Base-by-base conservation (phyloP, 2,113 vertebrate genomes). In the Chaetodon trifascialis region DNA sequence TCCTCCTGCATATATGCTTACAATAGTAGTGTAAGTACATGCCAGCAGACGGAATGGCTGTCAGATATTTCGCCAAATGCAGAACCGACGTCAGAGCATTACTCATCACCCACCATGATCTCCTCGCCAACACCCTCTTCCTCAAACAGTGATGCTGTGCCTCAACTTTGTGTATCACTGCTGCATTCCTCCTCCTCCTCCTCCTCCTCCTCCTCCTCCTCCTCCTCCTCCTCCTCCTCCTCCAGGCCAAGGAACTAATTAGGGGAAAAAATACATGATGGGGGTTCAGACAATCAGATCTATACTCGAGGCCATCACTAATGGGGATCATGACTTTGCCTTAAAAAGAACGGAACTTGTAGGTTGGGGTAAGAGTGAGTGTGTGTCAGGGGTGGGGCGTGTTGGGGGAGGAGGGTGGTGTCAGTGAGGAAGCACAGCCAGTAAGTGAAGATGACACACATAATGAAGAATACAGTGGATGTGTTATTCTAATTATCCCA, bases 391-490 rank as follows among this genome's bases (percentile, higher is more conserved):
- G 66, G 42, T 21, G 49, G 40, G 19, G 46, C 11, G 14, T 47
- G 0, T 34, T 16, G 16, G 47, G 56, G 72, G 69, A 11, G 55
- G 52, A 30, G 74, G 68, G 47, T 67, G 74, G 58, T 73, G 73
- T 83, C 75, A 79, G 71, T 66, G 60, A 85, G 67, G 25, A 82
- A 67, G 75, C 83, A 38, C 64, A 76, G 84, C 54, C 76, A 89
- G 74, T 83, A 91, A 93, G 86, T 93, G 90, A 86, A 89, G 87
- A 92, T 93, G 92, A 89, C 88, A 93, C 81, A 88, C 79, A 89
- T 93, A 93, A 94, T 94, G 92, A 93, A 92, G 87, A 89, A 92
- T 88, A 90, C 80, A 74, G 82, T 79, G 82, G 82, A 93, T 88
- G 86, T 89, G 90, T 91, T 93, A 92, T 91, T 91, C 82, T 93